phyloP scores from a whole-genome alignment of 2,113 vertebrate species.

The Proterorhinus semilunaris region DNA sequence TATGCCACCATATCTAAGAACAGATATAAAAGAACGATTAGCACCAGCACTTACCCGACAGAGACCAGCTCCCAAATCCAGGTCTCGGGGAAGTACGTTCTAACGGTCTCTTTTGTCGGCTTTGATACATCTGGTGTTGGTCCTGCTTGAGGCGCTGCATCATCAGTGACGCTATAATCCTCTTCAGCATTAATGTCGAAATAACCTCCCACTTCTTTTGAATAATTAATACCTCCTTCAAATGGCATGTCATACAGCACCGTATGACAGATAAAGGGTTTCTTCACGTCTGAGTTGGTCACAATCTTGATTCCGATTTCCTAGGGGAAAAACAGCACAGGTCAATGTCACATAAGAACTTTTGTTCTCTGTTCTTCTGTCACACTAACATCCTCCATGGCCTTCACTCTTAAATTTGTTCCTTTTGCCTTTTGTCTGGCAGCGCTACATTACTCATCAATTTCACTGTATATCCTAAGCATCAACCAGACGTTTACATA shows the following conservation, averaged over 20 bases:
- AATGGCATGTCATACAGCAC: rapidly evolving
- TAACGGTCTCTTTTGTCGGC: constrained; percentile 25
- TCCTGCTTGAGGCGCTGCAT: too few species aligned
- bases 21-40: constrained; percentile 13
- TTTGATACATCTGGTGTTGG: background rate
- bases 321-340: constrained; percentile 39
- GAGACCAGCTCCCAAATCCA: constrained; percentile 52
- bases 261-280: constrained; percentile 38
- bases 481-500: too few species aligned
- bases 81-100: constrained; percentile 44
- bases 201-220: too few species aligned
- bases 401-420: too few species aligned
- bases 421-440: too few species aligned
- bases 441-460: too few species aligned
- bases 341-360: background rate
- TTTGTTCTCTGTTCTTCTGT: too few species aligned
- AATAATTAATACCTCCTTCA: background rate
- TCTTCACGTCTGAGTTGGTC: constrained; percentile 68
- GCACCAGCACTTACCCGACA: constrained; percentile 33
- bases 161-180: too few species aligned
- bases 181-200: too few species aligned
- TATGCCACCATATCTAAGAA: background rate
- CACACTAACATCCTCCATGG: too few species aligned
- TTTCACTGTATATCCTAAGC: too few species aligned
- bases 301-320: constrained; percentile 66